Conservation (phyloP, 2,888 invertebrate species). For the Eupeodes latifasciatus region DNA sequence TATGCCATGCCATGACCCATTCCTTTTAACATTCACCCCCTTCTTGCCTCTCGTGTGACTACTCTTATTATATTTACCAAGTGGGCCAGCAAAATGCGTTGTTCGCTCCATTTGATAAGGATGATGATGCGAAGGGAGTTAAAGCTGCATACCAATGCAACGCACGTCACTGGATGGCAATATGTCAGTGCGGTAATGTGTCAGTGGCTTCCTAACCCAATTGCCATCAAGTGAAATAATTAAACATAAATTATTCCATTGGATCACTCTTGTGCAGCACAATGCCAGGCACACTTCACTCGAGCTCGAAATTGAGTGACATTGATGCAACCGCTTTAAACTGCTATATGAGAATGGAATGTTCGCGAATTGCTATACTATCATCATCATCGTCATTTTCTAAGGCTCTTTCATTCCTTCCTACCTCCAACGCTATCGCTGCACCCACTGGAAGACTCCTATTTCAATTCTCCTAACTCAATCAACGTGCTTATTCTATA, state of each 20-base stretch:
- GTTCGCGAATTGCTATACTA: too few relatives aligned
- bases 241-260: slow-evolving; percentile 74
- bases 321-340: slow-evolving; percentile 52
- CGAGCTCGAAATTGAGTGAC: slow-evolving; percentile 39
- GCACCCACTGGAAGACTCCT: neutral
- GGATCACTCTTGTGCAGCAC: slow-evolving; percentile 35
- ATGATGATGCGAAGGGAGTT: neutral
- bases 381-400: slow-evolving; percentile 29
- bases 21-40: neutral
- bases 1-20: neutral
- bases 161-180: slow-evolving; percentile 58
- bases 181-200: slow-evolving; percentile 65
- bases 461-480: slow-evolving; percentile 54
- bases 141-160: slow-evolving; percentile 34
- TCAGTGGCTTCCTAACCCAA: slow-evolving; percentile 75
- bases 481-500: slow-evolving; percentile 52
- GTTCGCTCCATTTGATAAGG: neutral
- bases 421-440: neutral
- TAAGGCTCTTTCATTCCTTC: neutral
- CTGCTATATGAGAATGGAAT: neutral
- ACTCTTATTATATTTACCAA: neutral
- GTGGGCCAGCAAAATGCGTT: slow-evolving; percentile 39
- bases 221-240: slow-evolving; percentile 74
- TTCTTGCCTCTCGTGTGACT: neutral
- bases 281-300: slow-evolving; percentile 21